These are phyloP conservation scores for Megaleporinus macrocephalus DNA, from an alignment of 2,113 vertebrate genomes.

Conservation along the genomic window DNA sequence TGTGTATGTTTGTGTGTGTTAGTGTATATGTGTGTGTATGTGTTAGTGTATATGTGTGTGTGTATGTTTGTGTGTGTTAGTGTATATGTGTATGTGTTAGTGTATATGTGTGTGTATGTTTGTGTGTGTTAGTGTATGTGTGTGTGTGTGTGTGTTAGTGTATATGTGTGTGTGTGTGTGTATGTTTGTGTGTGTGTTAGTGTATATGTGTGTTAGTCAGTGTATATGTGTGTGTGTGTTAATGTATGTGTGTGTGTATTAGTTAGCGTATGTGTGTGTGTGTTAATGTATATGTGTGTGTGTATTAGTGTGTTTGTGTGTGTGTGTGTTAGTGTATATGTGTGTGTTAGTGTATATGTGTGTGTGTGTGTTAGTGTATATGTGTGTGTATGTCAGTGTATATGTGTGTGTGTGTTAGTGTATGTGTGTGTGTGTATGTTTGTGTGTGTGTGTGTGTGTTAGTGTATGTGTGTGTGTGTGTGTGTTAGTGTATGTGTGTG, in stretches of 20 bases:
- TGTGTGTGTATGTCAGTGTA: conserved; percentile 68
- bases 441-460: neutral
- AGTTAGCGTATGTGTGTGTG: conserved; percentile 67
- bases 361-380: too few relatives aligned
- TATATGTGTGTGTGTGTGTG: neutral
- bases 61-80: conserved; percentile 19
- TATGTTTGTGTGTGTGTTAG: neutral
- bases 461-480: too few relatives aligned
- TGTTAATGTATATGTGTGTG: neutral
- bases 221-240: neutral
- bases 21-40: conserved; percentile 71
- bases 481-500: neutral
- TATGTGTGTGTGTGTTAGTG: neutral
- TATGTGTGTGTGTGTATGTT: neutral
- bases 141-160: neutral
- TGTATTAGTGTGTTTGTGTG: conserved; percentile 21
- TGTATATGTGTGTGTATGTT: neutral
- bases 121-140: too few relatives aligned
- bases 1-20: conserved; percentile 3
- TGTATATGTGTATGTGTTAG: neutral
- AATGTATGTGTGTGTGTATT: conserved; percentile 15
- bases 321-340: neutral
- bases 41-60: neutral
- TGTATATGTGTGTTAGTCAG: neutral
- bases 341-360: neutral